Conservation (phyloP, 2,797 vertebrate species). For the Schizopygopsis malacanthus region DNA sequence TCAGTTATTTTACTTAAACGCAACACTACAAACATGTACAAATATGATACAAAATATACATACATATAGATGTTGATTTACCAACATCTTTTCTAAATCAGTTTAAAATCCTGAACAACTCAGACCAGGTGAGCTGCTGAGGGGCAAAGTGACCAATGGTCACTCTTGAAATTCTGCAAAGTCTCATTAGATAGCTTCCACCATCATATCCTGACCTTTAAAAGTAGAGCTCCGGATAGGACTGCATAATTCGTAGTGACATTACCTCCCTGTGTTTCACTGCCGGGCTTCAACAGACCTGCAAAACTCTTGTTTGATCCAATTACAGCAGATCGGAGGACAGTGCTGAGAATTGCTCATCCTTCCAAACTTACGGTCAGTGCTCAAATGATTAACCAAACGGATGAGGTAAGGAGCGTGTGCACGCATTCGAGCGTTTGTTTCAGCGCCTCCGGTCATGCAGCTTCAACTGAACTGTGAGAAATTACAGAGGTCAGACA, state of each 20-base stretch:
- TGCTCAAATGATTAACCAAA: constrained; percentile 34
- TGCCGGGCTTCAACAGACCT: constrained; percentile 30
- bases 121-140: not conserved
- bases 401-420: constrained; percentile 5
- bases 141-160: not conserved
- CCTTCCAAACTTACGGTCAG: not conserved
- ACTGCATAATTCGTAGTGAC: constrained; percentile 21
- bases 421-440: not conserved
- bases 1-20: not conserved
- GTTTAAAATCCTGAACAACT: not conserved
- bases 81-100: not conserved
- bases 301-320: constrained; percentile 23
- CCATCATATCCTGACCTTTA: constrained; percentile 25
- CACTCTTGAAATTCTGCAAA: not conserved
- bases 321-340: not conserved
- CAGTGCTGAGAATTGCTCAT: constrained; percentile 18
- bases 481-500: constrained; percentile 17
- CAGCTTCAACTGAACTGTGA: constrained; percentile 3
- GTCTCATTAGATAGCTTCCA: not conserved
- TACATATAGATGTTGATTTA: not conserved
- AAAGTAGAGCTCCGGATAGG: not conserved
- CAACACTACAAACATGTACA: not conserved
- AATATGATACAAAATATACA: not conserved
- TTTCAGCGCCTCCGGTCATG: constrained; percentile 14
- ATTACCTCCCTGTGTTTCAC: constrained; percentile 40